These are phyloP conservation scores for Xenotilapia caudafasciata DNA, from an alignment of 2,113 vertebrate genomes.

Conservation along the genomic window DNA sequence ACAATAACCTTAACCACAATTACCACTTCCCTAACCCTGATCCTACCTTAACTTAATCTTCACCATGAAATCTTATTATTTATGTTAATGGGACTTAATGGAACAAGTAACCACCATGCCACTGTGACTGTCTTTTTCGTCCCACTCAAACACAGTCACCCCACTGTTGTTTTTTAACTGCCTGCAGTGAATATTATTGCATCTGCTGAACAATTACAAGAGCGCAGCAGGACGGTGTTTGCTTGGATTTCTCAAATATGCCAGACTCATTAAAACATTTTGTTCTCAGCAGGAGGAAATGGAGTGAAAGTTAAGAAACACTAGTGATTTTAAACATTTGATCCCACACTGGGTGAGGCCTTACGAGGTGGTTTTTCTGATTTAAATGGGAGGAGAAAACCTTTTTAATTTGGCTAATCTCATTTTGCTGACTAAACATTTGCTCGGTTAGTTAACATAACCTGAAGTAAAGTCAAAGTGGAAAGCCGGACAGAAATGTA, in stretches of 20 bases:
- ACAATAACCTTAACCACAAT: background rate
- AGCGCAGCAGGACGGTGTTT: background rate
- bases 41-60: background rate
- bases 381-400: background rate
- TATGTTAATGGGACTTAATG: background rate
- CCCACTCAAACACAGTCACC: background rate
- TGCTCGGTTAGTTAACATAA: background rate
- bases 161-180: background rate
- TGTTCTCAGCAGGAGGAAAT: background rate
- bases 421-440: background rate
- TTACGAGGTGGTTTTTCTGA: background rate
- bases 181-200: background rate
- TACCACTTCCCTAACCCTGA: background rate
- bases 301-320: background rate
- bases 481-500: background rate
- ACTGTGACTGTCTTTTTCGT: background rate
- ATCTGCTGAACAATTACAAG: background rate
- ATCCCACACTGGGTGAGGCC: background rate
- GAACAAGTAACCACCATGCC: background rate
- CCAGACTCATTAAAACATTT: background rate
- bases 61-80: background rate
- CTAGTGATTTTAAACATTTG: background rate
- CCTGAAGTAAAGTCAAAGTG: background rate
- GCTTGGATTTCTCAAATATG: background rate
- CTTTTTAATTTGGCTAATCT: background rate